These are phyloP conservation scores for Drosophila putrida DNA, from an alignment of 2,888 invertebrate species.

Conservation along the genomic window DNA sequence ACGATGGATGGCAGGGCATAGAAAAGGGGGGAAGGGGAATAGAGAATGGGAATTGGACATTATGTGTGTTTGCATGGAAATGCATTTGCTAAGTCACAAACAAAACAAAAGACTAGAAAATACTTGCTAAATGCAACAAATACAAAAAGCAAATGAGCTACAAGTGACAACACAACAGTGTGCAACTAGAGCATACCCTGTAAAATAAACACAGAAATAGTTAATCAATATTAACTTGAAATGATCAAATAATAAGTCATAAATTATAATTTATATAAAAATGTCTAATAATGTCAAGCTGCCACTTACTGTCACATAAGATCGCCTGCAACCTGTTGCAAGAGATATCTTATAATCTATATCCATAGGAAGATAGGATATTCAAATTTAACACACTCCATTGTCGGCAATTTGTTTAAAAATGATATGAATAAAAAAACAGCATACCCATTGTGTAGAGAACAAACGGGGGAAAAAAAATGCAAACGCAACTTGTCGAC, in stretches of 20 bases:
- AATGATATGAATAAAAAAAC: neutral
- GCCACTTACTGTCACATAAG: neutral
- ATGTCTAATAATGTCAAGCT: too few relatives aligned
- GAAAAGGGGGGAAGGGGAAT: neutral
- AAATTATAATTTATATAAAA: too few relatives aligned
- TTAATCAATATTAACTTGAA: too few relatives aligned
- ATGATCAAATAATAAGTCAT: too few relatives aligned
- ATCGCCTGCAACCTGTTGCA: neutral
- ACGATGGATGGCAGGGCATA: slow-evolving; percentile 15
- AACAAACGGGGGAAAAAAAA: slow-evolving; percentile 27
- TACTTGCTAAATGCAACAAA: slow-evolving; percentile 62
- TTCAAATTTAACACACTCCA: neutral
- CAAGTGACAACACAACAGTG: neutral
- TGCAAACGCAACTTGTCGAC: slow-evolving; percentile 75
- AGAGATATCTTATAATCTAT: too few relatives aligned
- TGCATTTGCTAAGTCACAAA: slow-evolving; percentile 49
- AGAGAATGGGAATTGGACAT: slow-evolving; percentile 15
- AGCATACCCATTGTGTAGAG: slow-evolving; percentile 10
- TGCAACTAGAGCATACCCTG: slow-evolving; percentile 15
- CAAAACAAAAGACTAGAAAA: slow-evolving; percentile 53
- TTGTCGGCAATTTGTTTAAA: neutral
- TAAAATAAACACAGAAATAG: neutral
- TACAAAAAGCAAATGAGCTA: slow-evolving; percentile 20
- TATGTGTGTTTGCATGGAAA: slow-evolving; percentile 49
- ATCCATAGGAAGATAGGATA: too few relatives aligned